Evolutionary conservation across 2,113 vertebrate species (phyloP).

Genomic region (Myrmecobius fasciatus): DNA sequence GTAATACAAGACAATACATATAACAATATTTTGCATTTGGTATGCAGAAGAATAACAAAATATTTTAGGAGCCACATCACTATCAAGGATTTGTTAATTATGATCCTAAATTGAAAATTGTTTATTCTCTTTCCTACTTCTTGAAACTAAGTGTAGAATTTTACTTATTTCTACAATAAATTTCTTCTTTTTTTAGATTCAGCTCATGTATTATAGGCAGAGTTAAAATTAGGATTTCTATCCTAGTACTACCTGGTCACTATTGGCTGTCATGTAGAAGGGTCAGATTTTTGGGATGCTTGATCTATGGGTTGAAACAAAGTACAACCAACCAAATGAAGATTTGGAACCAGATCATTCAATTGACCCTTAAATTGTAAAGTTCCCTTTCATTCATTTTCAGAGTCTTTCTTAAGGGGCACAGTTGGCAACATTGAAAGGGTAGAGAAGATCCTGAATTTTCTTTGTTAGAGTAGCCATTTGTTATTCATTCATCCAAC

Average conservation of each 20-base stretch:
- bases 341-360: neutral
- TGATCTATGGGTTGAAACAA: neutral
- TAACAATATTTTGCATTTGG: neutral
- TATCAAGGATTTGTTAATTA: neutral
- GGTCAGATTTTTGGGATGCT: neutral
- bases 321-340: neutral
- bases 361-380: neutral
- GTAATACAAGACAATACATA: neutral
- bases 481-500: neutral
- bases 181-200: neutral
- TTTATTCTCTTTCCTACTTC: neutral
- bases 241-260: neutral
- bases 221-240: neutral
- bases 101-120: neutral
- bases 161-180: neutral
- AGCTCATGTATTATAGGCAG: neutral
- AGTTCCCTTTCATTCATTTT: neutral
- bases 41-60: neutral
- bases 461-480: neutral
- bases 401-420: neutral
- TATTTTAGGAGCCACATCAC: neutral
- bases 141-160: neutral
- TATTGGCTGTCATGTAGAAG: neutral
- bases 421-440: neutral
- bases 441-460: neutral